Conservation (phyloP, 2,888 invertebrate genomes). For the Aphidoletes aphidimyza region DNA sequence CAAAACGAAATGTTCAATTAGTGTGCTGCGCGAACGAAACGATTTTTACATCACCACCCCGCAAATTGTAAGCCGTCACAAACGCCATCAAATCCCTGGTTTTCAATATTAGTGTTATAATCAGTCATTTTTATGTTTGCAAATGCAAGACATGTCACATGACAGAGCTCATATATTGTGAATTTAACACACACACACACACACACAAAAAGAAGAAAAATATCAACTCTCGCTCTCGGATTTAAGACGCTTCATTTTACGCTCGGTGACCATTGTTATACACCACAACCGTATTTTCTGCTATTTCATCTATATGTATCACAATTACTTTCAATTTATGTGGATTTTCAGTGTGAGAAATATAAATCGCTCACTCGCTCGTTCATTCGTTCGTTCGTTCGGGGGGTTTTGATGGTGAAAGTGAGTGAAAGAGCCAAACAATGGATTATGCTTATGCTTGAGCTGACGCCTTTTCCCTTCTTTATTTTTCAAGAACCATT, state of each 20-base stretch:
- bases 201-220: too few species aligned
- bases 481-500: background rate
- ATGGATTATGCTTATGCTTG: background rate
- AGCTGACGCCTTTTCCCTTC: too few species aligned
- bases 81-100: background rate
- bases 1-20: too few species aligned
- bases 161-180: background rate
- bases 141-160: background rate
- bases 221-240: background rate
- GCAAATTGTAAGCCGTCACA: too few species aligned
- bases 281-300: background rate
- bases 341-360: background rate
- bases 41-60: too few species aligned
- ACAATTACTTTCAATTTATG: constrained; percentile 37
- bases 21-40: too few species aligned
- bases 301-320: constrained; percentile 18
- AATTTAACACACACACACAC: too few species aligned
- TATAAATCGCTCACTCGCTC: too few species aligned
- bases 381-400: too few species aligned
- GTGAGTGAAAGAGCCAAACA: background rate
- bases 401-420: too few species aligned
- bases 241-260: constrained; percentile 11
- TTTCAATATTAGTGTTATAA: background rate
- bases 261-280: background rate
- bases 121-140: background rate